These are phyloP conservation scores for Cynocephalus volans DNA, from an alignment of 2,113 vertebrate genomes.

Conservation along the genomic window DNA sequence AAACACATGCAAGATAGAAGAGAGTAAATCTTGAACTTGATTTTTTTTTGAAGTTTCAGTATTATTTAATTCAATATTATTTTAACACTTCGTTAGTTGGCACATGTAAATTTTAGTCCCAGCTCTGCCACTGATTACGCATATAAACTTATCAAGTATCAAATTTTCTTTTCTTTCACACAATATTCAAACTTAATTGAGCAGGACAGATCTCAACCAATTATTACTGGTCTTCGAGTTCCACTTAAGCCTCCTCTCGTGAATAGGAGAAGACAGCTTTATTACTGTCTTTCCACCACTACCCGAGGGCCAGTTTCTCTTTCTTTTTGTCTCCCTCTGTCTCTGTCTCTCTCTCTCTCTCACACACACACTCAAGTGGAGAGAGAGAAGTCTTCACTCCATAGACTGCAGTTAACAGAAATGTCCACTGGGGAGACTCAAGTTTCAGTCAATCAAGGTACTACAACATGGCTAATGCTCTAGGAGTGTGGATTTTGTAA, in stretches of 20 bases:
- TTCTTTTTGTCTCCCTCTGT: not conserved
- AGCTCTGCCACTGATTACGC: not conserved
- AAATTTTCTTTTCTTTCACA: not conserved
- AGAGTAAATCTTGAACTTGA: not conserved
- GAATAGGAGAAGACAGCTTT: not conserved
- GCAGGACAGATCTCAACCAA: not conserved
- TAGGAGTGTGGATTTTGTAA: not conserved
- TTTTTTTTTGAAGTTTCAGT: not conserved
- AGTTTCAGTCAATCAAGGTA: not conserved
- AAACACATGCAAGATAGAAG: not conserved
- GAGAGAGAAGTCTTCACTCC: not conserved
- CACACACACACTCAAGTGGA: not conserved
- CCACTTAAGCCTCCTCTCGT: not conserved
- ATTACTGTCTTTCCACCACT: not conserved
- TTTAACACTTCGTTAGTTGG: not conserved
- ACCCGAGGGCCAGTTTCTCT: not conserved
- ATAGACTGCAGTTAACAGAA: not conserved
- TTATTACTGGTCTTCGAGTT: not conserved
- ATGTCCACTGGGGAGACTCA: not conserved
- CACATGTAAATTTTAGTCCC: not conserved
- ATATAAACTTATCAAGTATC: not conserved
- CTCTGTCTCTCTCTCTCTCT: not conserved
- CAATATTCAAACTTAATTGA: not conserved
- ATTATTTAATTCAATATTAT: constrained; percentile 8
- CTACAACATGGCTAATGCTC: not conserved